Evolutionary conservation across 2,113 vertebrate genomes (phyloP).

Genomic region (Pogonocichla stellata): DNA sequence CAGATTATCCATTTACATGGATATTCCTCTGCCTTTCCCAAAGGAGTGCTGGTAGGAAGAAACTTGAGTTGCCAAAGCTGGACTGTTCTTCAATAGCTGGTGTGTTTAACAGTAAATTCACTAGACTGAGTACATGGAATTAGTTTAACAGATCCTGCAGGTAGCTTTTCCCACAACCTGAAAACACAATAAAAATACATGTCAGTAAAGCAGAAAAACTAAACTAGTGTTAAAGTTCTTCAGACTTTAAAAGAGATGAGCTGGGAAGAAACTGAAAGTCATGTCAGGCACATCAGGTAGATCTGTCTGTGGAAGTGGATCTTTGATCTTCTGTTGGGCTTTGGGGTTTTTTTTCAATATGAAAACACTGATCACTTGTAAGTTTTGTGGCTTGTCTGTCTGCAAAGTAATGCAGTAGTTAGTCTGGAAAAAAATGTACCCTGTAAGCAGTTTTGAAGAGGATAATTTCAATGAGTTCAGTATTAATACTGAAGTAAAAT

Average conservation of each 20-base stretch:
- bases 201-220: background rate
- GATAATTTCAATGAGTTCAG: background rate
- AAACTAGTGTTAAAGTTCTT: background rate
- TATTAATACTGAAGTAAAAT: background rate
- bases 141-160: background rate
- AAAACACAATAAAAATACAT: background rate
- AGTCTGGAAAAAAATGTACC: background rate
- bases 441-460: background rate
- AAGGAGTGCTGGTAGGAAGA: background rate
- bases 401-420: background rate
- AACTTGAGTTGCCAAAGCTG: background rate
- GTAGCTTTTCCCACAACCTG: background rate
- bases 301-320: background rate
- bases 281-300: rapidly evolving
- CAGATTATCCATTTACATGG: too few species aligned
- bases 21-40: background rate
- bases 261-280: background rate
- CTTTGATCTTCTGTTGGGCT: background rate
- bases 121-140: background rate
- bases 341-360: background rate
- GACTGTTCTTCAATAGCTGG: background rate
- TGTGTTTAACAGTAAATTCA: background rate
- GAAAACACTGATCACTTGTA: background rate
- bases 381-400: background rate
- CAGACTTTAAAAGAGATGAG: background rate